These are phyloP conservation scores for Leptocoma aspasia DNA, from an alignment of 2,113 vertebrate genomes.

Conservation along the genomic window DNA sequence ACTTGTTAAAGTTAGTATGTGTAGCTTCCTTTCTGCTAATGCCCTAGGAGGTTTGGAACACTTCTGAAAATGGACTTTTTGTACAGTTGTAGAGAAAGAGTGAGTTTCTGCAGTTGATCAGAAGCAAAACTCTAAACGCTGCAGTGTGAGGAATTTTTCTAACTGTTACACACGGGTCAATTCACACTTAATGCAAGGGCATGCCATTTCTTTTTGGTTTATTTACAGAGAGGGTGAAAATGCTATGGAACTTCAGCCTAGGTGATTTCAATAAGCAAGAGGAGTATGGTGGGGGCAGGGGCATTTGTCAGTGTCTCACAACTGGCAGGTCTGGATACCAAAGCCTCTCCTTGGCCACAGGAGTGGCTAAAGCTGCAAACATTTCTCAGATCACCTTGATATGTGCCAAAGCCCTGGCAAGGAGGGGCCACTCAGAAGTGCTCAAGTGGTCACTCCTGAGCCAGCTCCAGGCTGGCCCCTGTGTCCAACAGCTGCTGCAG, in stretches of 20 bases:
- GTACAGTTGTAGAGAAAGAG: neutral
- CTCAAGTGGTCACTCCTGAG: neutral
- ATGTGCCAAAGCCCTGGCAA: neutral
- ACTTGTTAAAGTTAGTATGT: slow-evolving; percentile 24
- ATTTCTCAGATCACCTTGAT: neutral
- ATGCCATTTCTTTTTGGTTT: slow-evolving; percentile 31
- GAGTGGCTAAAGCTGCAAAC: neutral
- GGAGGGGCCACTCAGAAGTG: neutral
- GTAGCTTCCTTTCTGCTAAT: slow-evolving; percentile 39
- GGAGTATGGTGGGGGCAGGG: neutral
- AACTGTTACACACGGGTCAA: neutral
- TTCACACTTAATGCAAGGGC: slow-evolving; percentile 30
- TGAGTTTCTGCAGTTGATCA: neutral
- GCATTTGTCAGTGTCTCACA: neutral
- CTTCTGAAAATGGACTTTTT: neutral
- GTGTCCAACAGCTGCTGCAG: neutral
- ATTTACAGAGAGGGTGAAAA: slow-evolving; percentile 39
- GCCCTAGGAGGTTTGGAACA: slow-evolving; percentile 7
- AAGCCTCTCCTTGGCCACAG: neutral
- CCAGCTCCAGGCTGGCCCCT: neutral
- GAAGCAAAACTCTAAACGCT: neutral
- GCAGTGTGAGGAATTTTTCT: neutral
- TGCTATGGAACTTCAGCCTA: neutral
- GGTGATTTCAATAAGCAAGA: neutral
- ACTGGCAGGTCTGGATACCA: neutral